Conservation (phyloP, 2,797 vertebrate species). For the Phrynocephalus guinanensis region DNA sequence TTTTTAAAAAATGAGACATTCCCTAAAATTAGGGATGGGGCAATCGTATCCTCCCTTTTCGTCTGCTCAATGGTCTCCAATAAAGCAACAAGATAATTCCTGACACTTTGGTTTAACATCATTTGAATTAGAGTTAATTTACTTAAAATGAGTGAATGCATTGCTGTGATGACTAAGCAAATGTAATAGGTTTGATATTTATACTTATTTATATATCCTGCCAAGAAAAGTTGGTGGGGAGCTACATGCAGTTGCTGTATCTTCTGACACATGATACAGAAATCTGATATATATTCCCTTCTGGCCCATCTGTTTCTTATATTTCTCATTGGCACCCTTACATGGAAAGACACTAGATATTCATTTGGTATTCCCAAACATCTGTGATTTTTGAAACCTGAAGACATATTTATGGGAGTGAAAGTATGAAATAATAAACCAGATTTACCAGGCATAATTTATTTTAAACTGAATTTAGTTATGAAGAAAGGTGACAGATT, state of each 20-base stretch:
- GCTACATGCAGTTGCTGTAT: neutral
- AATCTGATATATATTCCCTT: conserved; percentile 48
- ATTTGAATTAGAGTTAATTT: conserved; percentile 4
- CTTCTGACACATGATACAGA: conserved; percentile 23
- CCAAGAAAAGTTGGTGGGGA: neutral
- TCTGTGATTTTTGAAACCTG: conserved; percentile 11
- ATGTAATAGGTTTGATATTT: conserved; percentile 15
- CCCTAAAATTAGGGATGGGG: neutral
- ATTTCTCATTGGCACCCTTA: conserved; percentile 48
- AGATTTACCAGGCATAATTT: conserved; percentile 8
- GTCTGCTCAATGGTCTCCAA: neutral
- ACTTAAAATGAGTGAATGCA: neutral
- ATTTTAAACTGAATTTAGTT: conserved; percentile 16
- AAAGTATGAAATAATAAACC: neutral
- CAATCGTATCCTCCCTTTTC: neutral
- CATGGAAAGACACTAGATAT: conserved; percentile 36
- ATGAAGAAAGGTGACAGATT: neutral
- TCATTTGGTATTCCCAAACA: conserved; percentile 36
- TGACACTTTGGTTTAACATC: neutral
- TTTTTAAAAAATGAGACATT: neutral
- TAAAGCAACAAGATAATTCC: neutral
- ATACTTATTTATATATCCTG: neutral
- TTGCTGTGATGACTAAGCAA: conserved; percentile 7
- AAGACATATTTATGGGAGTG: conserved; percentile 10
- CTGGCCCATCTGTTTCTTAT: conserved; percentile 49